Percentiles rank a stretch among this genome's conserved stretches.
Evolutionary conservation across 2,888 invertebrate species (phyloP).

Genomic region (Isotomurus palustris): DNA sequence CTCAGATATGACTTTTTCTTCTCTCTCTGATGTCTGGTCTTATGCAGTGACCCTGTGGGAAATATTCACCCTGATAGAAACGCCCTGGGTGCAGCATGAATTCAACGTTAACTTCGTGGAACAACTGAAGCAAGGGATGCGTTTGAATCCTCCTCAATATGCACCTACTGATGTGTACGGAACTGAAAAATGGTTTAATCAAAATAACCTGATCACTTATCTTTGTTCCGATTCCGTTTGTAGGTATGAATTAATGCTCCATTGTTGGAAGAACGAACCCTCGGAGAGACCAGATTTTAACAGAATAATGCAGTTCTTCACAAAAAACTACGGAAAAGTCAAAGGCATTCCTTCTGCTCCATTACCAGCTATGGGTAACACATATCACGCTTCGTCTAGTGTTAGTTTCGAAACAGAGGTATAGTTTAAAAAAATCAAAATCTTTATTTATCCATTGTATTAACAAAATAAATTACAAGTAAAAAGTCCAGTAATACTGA

Average conservation of each 20-base stretch:
- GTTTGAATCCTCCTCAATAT: slow-evolving; percentile 11
- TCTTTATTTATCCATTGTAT: too few relatives aligned
- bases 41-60: slow-evolving; percentile 21
- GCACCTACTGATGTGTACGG: slow-evolving; percentile 17
- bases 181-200: background rate
- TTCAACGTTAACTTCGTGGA: slow-evolving; percentile 24
- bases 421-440: too few relatives aligned
- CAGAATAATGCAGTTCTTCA: background rate
- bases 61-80: slow-evolving; percentile 22
- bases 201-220: background rate
- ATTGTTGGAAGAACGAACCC: slow-evolving; percentile 20
- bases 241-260: slow-evolving; percentile 15
- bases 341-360: too few relatives aligned
- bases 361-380: too few relatives aligned
- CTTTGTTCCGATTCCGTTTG: background rate
- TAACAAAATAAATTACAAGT: too few relatives aligned
- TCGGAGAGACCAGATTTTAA: slow-evolving; percentile 13
- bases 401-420: too few relatives aligned
- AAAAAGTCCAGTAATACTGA: too few relatives aligned
- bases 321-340: background rate
- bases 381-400: too few relatives aligned
- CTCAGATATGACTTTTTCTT: slow-evolving; percentile 29
- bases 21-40: slow-evolving; percentile 27
- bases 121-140: slow-evolving; percentile 18
- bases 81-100: slow-evolving; percentile 12